A percentile compares a stretch with the other conserved stretches of the same genome.
Evolutionary conservation across 2,113 vertebrate genomes (phyloP).

Genomic region (Clupea harengus): DNA sequence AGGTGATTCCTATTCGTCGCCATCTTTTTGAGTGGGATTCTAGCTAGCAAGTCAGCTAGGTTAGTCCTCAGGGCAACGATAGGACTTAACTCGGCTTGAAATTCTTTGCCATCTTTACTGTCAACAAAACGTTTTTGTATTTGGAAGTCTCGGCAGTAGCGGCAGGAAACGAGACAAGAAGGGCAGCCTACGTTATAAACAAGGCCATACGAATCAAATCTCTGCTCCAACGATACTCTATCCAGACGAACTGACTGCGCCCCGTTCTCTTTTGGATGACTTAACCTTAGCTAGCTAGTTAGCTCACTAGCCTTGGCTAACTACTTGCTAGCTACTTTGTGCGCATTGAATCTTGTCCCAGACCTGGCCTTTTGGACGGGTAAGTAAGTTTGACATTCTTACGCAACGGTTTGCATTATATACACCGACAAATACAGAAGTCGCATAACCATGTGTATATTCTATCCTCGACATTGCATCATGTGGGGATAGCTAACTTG

Average conservation of each 20-base stretch:
- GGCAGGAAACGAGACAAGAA: neutral
- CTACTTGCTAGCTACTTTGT: conserved; percentile 13
- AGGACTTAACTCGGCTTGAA: conserved; percentile 21
- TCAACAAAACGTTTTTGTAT: conserved; percentile 17
- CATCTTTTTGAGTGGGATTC: conserved; percentile 76
- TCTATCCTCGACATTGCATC: neutral
- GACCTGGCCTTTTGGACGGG: conserved; percentile 49
- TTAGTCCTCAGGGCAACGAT: conserved; percentile 32
- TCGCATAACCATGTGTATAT: neutral
- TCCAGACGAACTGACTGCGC: conserved; percentile 46
- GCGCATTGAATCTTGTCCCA: conserved; percentile 21
- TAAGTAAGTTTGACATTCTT: conserved; percentile 30
- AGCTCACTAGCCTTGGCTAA: conserved; percentile 19
- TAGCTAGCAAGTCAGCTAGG: conserved; percentile 54
- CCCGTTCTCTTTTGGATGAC: conserved; percentile 35
- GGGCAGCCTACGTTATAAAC: conserved; percentile 16
- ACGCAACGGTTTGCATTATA: neutral
- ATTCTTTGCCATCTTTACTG: conserved; percentile 10
- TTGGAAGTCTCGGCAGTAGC: neutral
- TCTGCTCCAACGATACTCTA: conserved; percentile 25
- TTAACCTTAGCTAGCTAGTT: conserved; percentile 29
- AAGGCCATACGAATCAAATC: conserved; percentile 21
- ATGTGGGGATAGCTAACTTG: neutral
- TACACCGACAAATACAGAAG: neutral
- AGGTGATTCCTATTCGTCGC: conserved; percentile 66